These are phyloP conservation scores for Nannoperca obscura DNA, from an alignment of 2,797 vertebrate genomes.

Conservation along the genomic window DNA sequence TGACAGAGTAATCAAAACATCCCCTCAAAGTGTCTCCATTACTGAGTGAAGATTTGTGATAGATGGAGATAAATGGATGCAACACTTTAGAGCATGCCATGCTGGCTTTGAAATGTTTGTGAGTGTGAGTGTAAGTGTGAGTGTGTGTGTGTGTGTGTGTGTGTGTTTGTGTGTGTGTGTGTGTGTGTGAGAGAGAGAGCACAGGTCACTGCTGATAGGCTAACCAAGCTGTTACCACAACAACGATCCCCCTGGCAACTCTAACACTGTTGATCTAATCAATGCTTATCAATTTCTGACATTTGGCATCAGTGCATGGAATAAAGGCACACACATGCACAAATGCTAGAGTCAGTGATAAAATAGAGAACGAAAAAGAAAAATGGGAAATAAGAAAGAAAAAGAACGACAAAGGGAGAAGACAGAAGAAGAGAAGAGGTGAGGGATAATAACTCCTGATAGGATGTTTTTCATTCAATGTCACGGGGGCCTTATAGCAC, in stretches of 20 bases:
- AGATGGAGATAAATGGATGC: constrained; percentile 25
- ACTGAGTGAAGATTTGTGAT: constrained; percentile 20
- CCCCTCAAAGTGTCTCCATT: constrained; percentile 19
- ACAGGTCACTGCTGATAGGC: constrained; percentile 54
- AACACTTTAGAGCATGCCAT: constrained; percentile 11
- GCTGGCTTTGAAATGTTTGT: not conserved
- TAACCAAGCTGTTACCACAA: constrained; percentile 66
- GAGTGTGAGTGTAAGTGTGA: constrained; percentile 20
- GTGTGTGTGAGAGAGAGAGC: not conserved
- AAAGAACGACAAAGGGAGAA: not conserved
- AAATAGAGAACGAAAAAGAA: not conserved
- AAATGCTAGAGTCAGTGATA: constrained; percentile 2
- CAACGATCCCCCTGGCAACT: constrained; percentile 67
- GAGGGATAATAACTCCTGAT: constrained; percentile 18
- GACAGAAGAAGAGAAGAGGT: constrained; percentile 4
- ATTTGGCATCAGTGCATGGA: constrained; percentile 24
- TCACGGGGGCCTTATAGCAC: not conserved
- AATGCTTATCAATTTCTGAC: constrained; percentile 62
- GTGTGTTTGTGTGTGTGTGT: not conserved
- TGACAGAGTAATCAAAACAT: constrained; percentile 37
- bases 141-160: constrained; percentile 5
- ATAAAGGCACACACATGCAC: not conserved
- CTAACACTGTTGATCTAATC: constrained; percentile 54
- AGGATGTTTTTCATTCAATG: constrained; percentile 16
- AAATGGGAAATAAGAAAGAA: not conserved